phyloP scores from a whole-genome alignment of 2,888 invertebrate genomes.

The Acronicta psi region DNA sequence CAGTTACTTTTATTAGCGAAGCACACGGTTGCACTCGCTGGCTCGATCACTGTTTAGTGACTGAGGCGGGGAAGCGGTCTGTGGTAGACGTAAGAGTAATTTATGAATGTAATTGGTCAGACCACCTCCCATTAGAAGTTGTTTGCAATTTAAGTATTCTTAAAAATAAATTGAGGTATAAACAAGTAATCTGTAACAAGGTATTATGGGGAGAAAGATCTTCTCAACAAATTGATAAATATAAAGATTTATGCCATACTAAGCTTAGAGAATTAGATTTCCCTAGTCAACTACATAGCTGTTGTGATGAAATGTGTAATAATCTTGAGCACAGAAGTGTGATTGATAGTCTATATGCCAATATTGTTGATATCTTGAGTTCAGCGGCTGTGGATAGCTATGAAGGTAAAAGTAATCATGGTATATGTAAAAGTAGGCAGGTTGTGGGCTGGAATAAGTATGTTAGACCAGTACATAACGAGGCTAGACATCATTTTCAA shows the following conservation, averaged over 20 bases:
- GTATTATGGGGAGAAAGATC: neutral
- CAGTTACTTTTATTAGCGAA: neutral
- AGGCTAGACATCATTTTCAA: neutral
- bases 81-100: neutral
- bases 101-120: neutral
- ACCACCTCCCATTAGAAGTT: neutral
- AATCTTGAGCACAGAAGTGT: neutral
- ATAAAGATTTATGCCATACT: neutral
- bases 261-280: neutral
- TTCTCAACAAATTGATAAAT: neutral
- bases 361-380: neutral
- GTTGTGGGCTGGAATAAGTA: conserved; percentile 1
- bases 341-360: neutral
- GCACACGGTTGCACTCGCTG: neutral
- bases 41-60: neutral
- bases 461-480: neutral
- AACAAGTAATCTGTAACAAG: neutral
- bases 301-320: neutral
- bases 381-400: neutral
- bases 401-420: neutral
- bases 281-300: neutral
- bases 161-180: neutral
- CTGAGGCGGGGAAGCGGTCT: neutral
- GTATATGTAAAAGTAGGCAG: neutral
- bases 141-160: neutral